These are phyloP conservation scores for Cheilinus undulatus DNA, from an alignment of 2,113 vertebrate genomes.

Conservation along the genomic window DNA sequence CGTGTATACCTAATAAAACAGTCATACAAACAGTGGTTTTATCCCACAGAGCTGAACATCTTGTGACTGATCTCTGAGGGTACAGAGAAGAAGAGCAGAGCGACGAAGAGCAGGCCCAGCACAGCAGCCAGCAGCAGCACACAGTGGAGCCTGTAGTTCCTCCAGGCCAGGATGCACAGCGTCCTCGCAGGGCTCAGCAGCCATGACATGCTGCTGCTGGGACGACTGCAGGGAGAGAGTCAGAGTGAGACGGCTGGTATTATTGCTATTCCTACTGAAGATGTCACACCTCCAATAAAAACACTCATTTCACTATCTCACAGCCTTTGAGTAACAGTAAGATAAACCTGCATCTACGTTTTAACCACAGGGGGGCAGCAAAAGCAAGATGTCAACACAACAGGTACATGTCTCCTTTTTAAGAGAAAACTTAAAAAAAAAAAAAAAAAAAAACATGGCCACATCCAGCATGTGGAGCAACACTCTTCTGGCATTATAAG, in stretches of 20 bases:
- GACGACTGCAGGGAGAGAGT: slow-evolving; percentile 69
- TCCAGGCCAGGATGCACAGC: slow-evolving; percentile 63
- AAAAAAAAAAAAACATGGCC: too few species aligned
- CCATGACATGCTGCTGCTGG: slow-evolving; percentile 74
- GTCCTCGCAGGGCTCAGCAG: slow-evolving; percentile 68
- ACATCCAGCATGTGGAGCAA: too few species aligned
- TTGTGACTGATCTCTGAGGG: slow-evolving; percentile 74
- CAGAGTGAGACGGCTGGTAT: neutral
- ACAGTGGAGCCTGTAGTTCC: slow-evolving; percentile 62
- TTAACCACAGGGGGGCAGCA: neutral
- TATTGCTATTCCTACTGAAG: neutral
- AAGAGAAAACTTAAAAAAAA: too few species aligned
- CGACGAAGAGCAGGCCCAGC: slow-evolving; percentile 66
- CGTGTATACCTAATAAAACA: neutral
- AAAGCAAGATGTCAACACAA: neutral
- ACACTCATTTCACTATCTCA: neutral
- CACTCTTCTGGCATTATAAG: too few species aligned
- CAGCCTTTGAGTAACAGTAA: neutral
- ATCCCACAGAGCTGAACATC: slow-evolving; percentile 69
- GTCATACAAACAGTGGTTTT: slow-evolving; percentile 1
- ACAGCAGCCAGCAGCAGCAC: slow-evolving; percentile 47
- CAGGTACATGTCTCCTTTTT: too few species aligned
- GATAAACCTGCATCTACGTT: neutral
- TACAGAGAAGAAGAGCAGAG: slow-evolving; percentile 72
- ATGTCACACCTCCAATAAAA: neutral